Percentiles rank a stretch among this genome's conserved stretches.
These are phyloP conservation scores for Temnothorax unifasciatus DNA, from an alignment of 2,888 invertebrate species.

Conservation along the genomic window DNA sequence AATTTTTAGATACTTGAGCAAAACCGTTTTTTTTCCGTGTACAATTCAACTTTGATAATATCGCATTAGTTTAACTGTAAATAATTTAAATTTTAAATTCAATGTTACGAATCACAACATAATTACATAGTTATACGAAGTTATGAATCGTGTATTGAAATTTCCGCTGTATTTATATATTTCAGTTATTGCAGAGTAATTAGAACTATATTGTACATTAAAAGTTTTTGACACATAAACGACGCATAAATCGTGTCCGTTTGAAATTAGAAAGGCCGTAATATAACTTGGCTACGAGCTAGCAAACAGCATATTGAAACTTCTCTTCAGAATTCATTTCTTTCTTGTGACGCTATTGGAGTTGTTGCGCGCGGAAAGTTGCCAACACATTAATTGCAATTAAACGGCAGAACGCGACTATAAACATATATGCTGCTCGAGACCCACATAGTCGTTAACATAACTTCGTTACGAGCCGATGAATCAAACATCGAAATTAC, in stretches of 20 bases:
- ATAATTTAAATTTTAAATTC: constrained; percentile 1
- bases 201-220: constrained; percentile 11
- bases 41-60: background rate
- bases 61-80: background rate
- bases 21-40: too few relatives aligned
- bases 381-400: constrained; percentile 25
- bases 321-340: constrained; percentile 17
- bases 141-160: background rate
- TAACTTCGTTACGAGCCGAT: constrained; percentile 19
- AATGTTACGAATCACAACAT: background rate
- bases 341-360: constrained; percentile 27
- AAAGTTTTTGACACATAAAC: constrained; percentile 30
- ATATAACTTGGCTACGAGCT: constrained; percentile 30
- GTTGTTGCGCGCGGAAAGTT: constrained; percentile 19
- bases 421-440: background rate
- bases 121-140: background rate
- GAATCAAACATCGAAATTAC: constrained; percentile 22
- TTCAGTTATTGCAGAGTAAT: background rate
- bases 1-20: too few relatives aligned
- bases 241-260: background rate
- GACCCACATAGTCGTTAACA: background rate
- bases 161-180: constrained; percentile 2
- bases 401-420: constrained; percentile 3
- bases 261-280: constrained; percentile 14
- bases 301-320: constrained; percentile 26